Conservation (phyloP, 30 jellyfish, hydroid and myxozoan species). For the Turritopsis dohrnii region DNA sequence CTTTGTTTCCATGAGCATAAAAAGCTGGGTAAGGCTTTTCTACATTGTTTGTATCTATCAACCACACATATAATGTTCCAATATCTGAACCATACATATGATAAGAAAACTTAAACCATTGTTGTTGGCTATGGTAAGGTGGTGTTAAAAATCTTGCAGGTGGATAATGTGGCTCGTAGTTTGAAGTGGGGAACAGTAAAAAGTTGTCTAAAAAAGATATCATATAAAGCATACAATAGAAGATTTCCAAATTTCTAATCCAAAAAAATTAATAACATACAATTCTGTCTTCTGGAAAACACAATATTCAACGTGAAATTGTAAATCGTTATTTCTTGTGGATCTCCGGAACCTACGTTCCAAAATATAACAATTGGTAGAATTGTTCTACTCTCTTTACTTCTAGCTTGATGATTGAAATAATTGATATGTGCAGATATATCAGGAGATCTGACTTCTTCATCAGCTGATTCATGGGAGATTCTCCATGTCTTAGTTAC, state of each 20-base stretch:
- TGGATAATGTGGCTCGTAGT: background rate
- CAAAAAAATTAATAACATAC: background rate
- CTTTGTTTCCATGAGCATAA: conserved; percentile 1
- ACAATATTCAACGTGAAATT: background rate
- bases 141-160: background rate
- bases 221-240: background rate
- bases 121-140: background rate
- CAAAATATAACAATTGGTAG: background rate
- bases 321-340: background rate
- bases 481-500: background rate
- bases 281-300: background rate
- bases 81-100: conserved; percentile 8
- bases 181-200: background rate
- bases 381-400: background rate
- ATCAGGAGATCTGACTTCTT: background rate
- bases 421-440: background rate
- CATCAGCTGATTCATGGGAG: background rate
- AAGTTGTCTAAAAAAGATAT: conserved; percentile 8
- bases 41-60: background rate
- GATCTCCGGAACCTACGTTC: background rate
- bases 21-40: conserved; percentile 6
- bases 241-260: background rate
- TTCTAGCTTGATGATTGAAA: background rate
- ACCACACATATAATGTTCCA: conserved; percentile 10
- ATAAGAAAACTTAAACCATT: background rate